Conservation (phyloP, 2,797 vertebrate species). For the Cottoperca gobio region DNA sequence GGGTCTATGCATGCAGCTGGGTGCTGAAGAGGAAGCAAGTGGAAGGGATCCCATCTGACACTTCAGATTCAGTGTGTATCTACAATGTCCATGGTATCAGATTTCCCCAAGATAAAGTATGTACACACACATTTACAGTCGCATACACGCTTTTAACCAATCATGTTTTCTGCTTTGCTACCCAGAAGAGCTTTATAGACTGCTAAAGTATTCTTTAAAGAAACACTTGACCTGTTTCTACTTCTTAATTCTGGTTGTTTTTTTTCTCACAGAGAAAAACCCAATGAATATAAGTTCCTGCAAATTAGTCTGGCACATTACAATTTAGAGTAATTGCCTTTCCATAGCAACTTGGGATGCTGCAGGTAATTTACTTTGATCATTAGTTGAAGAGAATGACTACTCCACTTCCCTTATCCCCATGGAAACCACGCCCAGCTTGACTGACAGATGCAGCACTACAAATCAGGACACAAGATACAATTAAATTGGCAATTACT, state of each 20-base stretch:
- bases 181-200: conserved; percentile 16
- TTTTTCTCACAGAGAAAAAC: conserved; percentile 31
- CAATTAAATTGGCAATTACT: conserved; percentile 78
- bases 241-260: conserved; percentile 5
- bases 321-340: conserved; percentile 66
- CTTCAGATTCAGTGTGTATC: conserved; percentile 54
- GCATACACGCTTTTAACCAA: conserved; percentile 1
- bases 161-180: not conserved
- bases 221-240: conserved; percentile 18
- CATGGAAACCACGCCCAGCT: conserved; percentile 70
- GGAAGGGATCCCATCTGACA: conserved; percentile 71
- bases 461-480: conserved; percentile 48
- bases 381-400: conserved; percentile 54
- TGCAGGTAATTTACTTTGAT: conserved; percentile 63
- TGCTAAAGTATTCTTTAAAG: conserved; percentile 10
- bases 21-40: conserved; percentile 51
- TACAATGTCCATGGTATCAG: conserved; percentile 41
- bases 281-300: conserved; percentile 51
- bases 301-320: conserved; percentile 58
- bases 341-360: conserved; percentile 69
- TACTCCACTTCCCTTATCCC: conserved; percentile 53
- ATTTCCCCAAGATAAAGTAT: conserved; percentile 20
- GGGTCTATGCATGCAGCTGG: conserved; percentile 64
- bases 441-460: conserved; percentile 58
- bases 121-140: conserved; percentile 13